Base-by-base conservation (phyloP, 2,888 invertebrate species). In the Pasiphila rectangulata region DNA sequence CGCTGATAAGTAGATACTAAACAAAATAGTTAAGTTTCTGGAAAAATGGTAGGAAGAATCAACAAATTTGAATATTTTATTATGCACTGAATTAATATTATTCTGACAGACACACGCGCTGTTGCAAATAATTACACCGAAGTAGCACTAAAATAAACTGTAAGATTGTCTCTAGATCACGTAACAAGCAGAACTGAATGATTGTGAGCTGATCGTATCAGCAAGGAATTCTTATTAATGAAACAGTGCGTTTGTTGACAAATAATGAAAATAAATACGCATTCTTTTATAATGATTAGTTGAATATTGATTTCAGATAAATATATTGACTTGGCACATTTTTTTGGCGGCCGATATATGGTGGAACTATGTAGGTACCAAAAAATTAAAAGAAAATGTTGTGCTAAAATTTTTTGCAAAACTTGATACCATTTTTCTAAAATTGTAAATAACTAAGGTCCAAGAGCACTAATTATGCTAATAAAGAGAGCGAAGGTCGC, bases 181-280 rank as follows among this genome's bases (percentile, higher is more conserved):
- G 49, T 58, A 46, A 54, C 51, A 53, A 41, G 59, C 55, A 55
- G 54, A 66, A 67, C 61, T 60, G 59, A 67, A 61, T 60, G 53
- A 51, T 38, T 40, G 46, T 25, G 48, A 44, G 50, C 39, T 23
- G 40, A 32, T 42, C 23, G 30, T 40, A 27, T 23, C 45, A 51
- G 47, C 45, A 49, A 54, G 53, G 51, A 47, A 53, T 51, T 57
- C 67, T 60, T 70, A 72, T 73, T 57, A 69, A 64, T 63, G 64
- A 62, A 57, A 65, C 64, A 69, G 12, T 32, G 17, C 24, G 36
- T 42, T 64, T 83, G 78, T 83, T 82, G 76, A 80, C 72, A 83
- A 83, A 82, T 74, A 81, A 59, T 57, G 63, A 59, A 61, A 53
- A 60, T 59, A 72, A 77, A 76, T 70, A 75, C 50, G 64, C 73